Conservation (phyloP, 2,888 invertebrate species). For the Phalera bucephala region DNA sequence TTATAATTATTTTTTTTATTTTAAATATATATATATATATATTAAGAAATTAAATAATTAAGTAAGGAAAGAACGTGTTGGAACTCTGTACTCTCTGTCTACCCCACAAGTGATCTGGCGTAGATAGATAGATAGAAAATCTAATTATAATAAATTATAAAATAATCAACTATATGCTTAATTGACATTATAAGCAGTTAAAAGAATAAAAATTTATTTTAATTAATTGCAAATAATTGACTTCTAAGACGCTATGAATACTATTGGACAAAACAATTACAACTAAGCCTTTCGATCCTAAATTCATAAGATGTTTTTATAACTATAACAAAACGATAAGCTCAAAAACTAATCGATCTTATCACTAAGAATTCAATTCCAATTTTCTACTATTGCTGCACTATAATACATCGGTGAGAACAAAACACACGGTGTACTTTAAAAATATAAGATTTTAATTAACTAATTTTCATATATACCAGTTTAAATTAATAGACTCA, state of each 20-base stretch:
- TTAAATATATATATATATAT: too few relatives aligned
- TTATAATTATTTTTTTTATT: too few relatives aligned
- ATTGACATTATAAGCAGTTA: conserved; percentile 32
- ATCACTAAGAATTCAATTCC: conserved; percentile 29
- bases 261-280: conserved; percentile 27
- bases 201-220: conserved; percentile 20
- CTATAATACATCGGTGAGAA: neutral
- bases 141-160: neutral
- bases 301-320: conserved; percentile 20
- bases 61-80: too few relatives aligned
- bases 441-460: too few relatives aligned
- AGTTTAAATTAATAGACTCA: too few relatives aligned
- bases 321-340: conserved; percentile 14
- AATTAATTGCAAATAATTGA: conserved; percentile 34
- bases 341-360: conserved; percentile 7
- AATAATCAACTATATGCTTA: conserved; percentile 21
- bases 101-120: too few relatives aligned
- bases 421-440: neutral
- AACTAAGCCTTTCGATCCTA: conserved; percentile 18
- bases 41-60: too few relatives aligned
- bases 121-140: too few relatives aligned
- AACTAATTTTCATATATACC: too few relatives aligned
- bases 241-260: conserved; percentile 33
- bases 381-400: conserved; percentile 25
- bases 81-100: too few relatives aligned